Base-by-base conservation (phyloP, 1,140 invertebrate genomes). In the Drosophila pruinosa region DNA sequence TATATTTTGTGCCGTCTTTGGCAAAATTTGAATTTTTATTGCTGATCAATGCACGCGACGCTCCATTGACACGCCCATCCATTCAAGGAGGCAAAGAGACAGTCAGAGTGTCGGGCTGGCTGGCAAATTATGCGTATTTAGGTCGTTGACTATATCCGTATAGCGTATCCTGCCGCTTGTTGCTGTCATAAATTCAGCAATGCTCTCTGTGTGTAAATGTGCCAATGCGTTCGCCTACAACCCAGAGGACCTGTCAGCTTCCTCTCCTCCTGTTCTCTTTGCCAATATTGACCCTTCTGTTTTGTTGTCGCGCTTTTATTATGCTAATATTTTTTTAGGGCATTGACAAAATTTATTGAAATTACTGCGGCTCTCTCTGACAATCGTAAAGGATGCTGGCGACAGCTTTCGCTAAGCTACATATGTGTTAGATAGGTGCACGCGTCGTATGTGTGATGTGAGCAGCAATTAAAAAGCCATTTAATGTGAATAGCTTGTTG, bases 11-110 rank as follows among this genome's bases (percentile, higher is more conserved):
- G 76, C 73, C 72, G 56, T 70, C 56, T 73, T 80, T 86, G 78
- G 74, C 72, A 50, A 82, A 88, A 89, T 89, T 89, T 89, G 86
- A 89, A 89, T 89, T 89, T 89, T 89, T 89, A 89, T 89, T 90
- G 88, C 88, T 88, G 83, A 89, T 89, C 88, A 82, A 90, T 88
- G 75, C 50, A 56, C 24, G 43, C 21, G 61, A 50, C 56, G 73
- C 58, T 39, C 65, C 78, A 75, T 77, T 70, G 62, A 70, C 78
- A 68, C 64, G 68, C 52, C 63, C 65, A 56, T 67, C 1, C 47
- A 43, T 14, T 34, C 31, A n/a, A n/a, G n/a, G n/a, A n/a, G n/a
- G n/a, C n/a, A 26, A 15, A 0, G 14, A 43, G 39, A 10, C 15
- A 19, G 39, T 8, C 7, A 21, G n/a, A 19, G 17, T 24, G n/a